These are phyloP conservation scores for Crotalus viridis DNA, from an alignment of 2,113 vertebrate species.

Conservation along the genomic window DNA sequence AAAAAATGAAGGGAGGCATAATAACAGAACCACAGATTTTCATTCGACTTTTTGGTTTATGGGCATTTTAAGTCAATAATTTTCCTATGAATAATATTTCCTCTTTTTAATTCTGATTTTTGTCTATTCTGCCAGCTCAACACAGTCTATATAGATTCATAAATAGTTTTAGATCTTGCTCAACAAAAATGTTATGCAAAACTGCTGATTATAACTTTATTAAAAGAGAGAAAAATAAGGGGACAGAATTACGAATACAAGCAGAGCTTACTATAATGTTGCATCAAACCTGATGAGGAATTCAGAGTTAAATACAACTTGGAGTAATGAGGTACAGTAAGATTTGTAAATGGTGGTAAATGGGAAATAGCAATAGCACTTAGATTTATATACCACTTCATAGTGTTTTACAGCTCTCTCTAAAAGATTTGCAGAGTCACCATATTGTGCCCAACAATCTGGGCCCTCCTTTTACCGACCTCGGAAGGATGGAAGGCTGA, in stretches of 20 bases:
- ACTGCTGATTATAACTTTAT: not conserved
- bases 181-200: not conserved
- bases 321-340: not conserved
- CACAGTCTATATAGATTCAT: not conserved
- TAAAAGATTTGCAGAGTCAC: too few species aligned
- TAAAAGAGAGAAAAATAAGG: not conserved
- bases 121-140: not conserved
- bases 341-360: not conserved
- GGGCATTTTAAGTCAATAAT: not conserved
- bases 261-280: not conserved
- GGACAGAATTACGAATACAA: not conserved
- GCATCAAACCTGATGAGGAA: not conserved
- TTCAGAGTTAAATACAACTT: not conserved
- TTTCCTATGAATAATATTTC: not conserved
- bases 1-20: not conserved
- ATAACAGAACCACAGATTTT: not conserved
- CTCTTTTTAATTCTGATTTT: not conserved
- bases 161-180: not conserved
- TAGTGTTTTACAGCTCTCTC: too few species aligned
- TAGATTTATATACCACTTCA: too few species aligned
- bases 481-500: too few species aligned
- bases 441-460: too few species aligned
- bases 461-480: too few species aligned
- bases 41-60: not conserved
- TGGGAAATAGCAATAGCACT: too few species aligned